Conservation (phyloP, 2,113 vertebrate genomes). For the Hippocampus abdominalis region DNA sequence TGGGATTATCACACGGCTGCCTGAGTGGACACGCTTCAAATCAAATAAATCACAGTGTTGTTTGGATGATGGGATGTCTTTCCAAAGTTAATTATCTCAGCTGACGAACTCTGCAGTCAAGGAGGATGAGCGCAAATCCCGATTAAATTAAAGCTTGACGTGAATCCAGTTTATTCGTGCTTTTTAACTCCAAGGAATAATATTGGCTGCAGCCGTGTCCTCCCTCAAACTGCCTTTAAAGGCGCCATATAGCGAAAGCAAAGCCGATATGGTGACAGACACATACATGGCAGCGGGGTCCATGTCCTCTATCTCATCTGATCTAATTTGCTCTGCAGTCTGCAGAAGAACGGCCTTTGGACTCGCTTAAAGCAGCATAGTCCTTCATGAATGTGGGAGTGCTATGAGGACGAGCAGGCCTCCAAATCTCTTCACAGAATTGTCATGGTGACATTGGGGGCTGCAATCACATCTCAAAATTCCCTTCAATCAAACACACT, state of each 20-base stretch:
- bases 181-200: slow-evolving; percentile 26
- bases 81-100: slow-evolving; percentile 41
- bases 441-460: slow-evolving; percentile 11
- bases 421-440: slow-evolving; percentile 29
- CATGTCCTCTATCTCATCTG: slow-evolving; percentile 54
- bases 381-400: slow-evolving; percentile 63
- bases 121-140: slow-evolving; percentile 35
- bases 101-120: slow-evolving; percentile 32
- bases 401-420: slow-evolving; percentile 52
- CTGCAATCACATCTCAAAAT: background rate
- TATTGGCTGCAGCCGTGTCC: background rate
- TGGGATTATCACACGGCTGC: slow-evolving; percentile 3
- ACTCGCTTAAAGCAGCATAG: slow-evolving; percentile 72
- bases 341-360: slow-evolving; percentile 53
- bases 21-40: slow-evolving; percentile 13
- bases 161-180: slow-evolving; percentile 4
- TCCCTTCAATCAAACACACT: background rate
- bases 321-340: slow-evolving; percentile 54
- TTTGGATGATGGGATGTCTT: slow-evolving; percentile 27
- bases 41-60: slow-evolving; percentile 36
- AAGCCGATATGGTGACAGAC: slow-evolving; percentile 40
- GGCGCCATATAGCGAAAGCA: slow-evolving; percentile 19
- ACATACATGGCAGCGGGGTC: slow-evolving; percentile 28
- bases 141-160: slow-evolving; percentile 43
- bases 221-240: background rate